Conservation (phyloP, 2,797 vertebrate genomes). For the Sebastes umbrosus region DNA sequence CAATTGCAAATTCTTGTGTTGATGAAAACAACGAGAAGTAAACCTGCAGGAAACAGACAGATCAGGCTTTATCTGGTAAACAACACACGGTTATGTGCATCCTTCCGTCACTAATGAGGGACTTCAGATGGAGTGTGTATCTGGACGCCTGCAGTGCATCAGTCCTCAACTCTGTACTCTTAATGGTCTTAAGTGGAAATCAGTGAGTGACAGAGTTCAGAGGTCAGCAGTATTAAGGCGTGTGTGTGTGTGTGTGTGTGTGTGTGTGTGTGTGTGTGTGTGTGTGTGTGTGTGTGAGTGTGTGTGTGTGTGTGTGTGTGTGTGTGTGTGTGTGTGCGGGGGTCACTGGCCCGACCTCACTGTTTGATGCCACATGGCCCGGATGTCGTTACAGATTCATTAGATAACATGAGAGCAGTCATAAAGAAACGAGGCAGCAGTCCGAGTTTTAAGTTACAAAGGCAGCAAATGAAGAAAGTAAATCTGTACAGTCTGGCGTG, state of each 20-base stretch:
- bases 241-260: not conserved
- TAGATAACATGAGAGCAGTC: not conserved
- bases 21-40: not conserved
- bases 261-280: not conserved
- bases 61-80: not conserved
- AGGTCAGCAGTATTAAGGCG: conserved; percentile 13
- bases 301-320: not conserved
- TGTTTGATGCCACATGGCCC: conserved; percentile 10
- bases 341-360: not conserved
- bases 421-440: not conserved
- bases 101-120: conserved; percentile 5
- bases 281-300: not conserved
- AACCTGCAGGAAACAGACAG: not conserved
- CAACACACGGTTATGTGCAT: not conserved
- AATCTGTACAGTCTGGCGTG: not conserved
- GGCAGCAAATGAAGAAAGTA: not conserved
- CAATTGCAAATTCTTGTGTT: not conserved
- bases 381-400: conserved; percentile 18
- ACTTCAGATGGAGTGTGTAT: not conserved
- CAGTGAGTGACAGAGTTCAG: conserved; percentile 42
- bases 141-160: not conserved
- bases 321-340: not conserved
- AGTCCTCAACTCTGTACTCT: not conserved
- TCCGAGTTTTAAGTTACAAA: conserved; percentile 18
- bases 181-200: conserved; percentile 22